These are phyloP conservation scores for Muntiacus muntjak DNA, from an alignment of 2,113 vertebrate species.

Conservation along the genomic window DNA sequence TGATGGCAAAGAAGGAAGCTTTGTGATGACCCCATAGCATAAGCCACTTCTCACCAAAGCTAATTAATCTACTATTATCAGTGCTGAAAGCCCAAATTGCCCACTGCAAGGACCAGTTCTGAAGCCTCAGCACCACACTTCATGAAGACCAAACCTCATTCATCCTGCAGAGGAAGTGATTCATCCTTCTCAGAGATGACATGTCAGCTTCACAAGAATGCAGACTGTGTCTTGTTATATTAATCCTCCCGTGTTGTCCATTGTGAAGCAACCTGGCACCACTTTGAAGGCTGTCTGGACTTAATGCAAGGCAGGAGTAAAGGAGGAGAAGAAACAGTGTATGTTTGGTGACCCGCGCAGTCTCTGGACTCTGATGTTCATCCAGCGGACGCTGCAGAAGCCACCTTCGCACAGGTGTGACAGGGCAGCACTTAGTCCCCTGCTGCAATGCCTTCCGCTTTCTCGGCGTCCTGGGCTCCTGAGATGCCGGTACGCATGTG, in stretches of 20 bases:
- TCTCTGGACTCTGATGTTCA: background rate
- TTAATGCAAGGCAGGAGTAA: background rate
- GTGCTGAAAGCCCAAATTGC: background rate
- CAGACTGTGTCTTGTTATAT: background rate
- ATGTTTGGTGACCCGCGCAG: background rate
- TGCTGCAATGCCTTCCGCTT: background rate
- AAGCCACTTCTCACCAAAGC: background rate
- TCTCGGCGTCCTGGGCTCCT: background rate
- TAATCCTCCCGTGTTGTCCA: background rate
- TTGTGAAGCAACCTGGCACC: background rate
- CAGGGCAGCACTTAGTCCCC: accelerated
- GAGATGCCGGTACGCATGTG: accelerated
- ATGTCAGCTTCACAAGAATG: background rate
- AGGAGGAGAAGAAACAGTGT: background rate
- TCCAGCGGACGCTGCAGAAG: background rate
- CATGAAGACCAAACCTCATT: background rate
- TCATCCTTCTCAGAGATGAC: background rate
- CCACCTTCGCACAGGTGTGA: background rate
- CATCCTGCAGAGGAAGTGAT: background rate
- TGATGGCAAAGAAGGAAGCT: background rate
- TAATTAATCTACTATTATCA: background rate
- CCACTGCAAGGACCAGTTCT: background rate
- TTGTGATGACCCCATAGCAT: too few relatives aligned
- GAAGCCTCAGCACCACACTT: background rate
- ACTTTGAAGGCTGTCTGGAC: background rate